Base-by-base conservation (phyloP, 2,888 invertebrate genomes). In the Apotomis capreana region DNA sequence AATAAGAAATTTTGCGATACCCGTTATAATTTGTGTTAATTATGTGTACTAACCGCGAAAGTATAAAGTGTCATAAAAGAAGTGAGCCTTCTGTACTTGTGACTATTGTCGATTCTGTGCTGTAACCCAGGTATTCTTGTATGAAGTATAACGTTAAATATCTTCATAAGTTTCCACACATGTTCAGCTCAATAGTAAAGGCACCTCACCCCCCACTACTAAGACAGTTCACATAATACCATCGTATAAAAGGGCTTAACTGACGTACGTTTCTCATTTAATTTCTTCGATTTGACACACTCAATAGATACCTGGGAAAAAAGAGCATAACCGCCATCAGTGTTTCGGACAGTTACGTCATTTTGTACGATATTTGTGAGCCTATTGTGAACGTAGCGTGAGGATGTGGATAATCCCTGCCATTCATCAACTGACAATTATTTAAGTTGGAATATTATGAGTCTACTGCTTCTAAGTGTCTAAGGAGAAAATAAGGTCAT, bases 401-500 rank as follows among this genome's bases (percentile, higher is more conserved):
- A 40, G 58, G 58, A 59, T 59, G n/a, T 40, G 0, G n/a, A 4
- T 36, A 59, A 60, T 44, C 59, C 44, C n/a, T 60, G 13, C 15
- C 59, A 60, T 60, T 60, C 13, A 60, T 60, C 59, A 60, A 44
- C 59, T 44, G 44, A 15, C 13, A 10, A 13, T 49, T 49, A 49
- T 9, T 60, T 44, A 44, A 60, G 44, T 44, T 44, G 44, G 59
- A 44, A 15, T 5, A 60, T 60, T 60, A 40, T 49, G 49, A 49
- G 8, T 9, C 49, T 49, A 49, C 5, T 49, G 49, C 49, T 49
- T 10, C 9, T 49, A 49, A 49, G 40, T 6, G 40, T 40, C 1
- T 40, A 6, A 6, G 40, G 40, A 40, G 40, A 40, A 40, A 6
- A 40, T 40, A 40, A 40, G 40, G 5, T 40, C 40, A n/a, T n/a